phyloP scores from a whole-genome alignment of 2,113 vertebrate species.

The Capreolus pygargus region DNA sequence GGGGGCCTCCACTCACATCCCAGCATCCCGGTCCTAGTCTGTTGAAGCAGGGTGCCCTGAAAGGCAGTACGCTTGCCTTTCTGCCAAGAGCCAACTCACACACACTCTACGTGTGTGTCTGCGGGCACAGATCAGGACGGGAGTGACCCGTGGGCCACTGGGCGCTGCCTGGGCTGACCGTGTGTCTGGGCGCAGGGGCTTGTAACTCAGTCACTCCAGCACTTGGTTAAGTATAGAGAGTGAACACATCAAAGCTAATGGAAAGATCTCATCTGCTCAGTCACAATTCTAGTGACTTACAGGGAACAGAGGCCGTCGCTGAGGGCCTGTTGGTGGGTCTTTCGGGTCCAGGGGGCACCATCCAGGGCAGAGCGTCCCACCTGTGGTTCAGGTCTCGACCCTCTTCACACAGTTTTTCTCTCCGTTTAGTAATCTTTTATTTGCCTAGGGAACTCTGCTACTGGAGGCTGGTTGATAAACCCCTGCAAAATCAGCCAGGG shows the following conservation, averaged over 20 bases:
- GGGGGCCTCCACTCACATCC: accelerated
- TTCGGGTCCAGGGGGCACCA: accelerated
- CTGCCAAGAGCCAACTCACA: accelerated
- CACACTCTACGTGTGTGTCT: neutral
- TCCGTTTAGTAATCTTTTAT: neutral
- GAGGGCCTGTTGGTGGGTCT: too few relatives aligned
- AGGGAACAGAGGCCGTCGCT: neutral
- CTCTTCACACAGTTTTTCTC: neutral
- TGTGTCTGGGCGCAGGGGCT: neutral
- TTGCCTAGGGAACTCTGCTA: neutral
- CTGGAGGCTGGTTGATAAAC: neutral
- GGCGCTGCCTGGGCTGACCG: too few relatives aligned
- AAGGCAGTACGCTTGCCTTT: accelerated
- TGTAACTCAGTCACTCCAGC: accelerated
- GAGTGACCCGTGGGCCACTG: neutral
- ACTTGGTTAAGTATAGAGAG: neutral
- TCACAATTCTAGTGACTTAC: neutral
- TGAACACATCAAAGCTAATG: neutral
- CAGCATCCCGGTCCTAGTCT: neutral
- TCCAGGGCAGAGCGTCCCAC: neutral
- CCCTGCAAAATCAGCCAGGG: too few relatives aligned
- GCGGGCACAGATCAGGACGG: neutral
- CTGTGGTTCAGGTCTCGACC: too few relatives aligned
- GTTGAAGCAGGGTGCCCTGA: neutral
- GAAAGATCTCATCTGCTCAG: neutral